Conservation (phyloP, 2,113 vertebrate genomes). For the Marmota flaviventris region DNA sequence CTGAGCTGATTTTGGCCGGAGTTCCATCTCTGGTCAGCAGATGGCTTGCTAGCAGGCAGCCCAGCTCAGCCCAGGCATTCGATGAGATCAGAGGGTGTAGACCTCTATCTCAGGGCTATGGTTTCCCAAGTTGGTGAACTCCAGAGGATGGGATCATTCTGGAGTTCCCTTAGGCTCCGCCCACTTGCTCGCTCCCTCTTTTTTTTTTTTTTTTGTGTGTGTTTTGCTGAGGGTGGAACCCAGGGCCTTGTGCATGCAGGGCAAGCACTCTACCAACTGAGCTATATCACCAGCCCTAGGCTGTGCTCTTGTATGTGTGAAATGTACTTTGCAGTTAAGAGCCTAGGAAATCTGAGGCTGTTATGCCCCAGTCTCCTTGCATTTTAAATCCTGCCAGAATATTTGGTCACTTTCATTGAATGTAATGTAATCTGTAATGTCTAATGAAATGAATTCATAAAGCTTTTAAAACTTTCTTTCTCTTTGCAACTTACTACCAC, state of each 20-base stretch:
- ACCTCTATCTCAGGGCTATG: background rate
- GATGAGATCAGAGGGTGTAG: background rate
- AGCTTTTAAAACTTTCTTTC: background rate
- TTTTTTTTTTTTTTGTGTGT: too few relatives aligned
- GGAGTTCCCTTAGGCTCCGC: background rate
- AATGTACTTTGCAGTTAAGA: background rate
- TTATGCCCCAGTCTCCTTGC: background rate
- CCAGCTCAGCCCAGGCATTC: background rate
- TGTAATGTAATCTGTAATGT: background rate
- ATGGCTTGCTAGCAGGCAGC: background rate
- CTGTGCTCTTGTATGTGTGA: background rate
- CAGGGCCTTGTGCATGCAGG: too few relatives aligned
- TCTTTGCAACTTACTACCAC: background rate
- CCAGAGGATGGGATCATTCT: too few relatives aligned
- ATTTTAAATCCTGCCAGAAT: background rate
- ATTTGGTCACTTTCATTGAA: background rate
- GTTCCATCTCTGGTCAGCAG: background rate
- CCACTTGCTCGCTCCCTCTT: too few relatives aligned
- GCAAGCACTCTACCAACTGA: too few relatives aligned
- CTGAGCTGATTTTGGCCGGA: background rate
- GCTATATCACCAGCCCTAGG: too few relatives aligned
- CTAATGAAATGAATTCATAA: background rate
- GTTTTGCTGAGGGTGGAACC: too few relatives aligned
- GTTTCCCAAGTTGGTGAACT: background rate
- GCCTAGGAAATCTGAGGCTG: background rate